Conservation (phyloP, 2,888 invertebrate species). For the Tholera decimalis region DNA sequence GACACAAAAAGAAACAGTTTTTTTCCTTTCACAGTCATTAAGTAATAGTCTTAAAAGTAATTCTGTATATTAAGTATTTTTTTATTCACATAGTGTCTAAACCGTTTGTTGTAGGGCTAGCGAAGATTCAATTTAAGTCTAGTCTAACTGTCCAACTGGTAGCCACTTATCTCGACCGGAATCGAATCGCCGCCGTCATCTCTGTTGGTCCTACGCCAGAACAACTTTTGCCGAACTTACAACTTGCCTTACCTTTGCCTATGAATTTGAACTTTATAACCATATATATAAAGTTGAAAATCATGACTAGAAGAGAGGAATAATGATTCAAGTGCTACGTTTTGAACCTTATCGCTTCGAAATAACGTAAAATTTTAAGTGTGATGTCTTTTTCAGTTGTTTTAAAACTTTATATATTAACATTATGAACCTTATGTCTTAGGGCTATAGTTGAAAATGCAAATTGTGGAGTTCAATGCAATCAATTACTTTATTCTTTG, state of each 20-base stretch:
- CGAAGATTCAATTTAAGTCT: slow-evolving; percentile 37
- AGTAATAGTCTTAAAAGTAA: too few relatives aligned
- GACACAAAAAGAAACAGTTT: too few relatives aligned
- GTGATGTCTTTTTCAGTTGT: slow-evolving; percentile 26
- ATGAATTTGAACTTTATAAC: slow-evolving; percentile 3
- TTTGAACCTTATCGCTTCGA: slow-evolving; percentile 25
- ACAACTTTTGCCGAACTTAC: slow-evolving; percentile 27
- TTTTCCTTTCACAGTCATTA: too few relatives aligned
- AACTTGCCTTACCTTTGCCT: background rate
- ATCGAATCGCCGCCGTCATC: slow-evolving; percentile 49
- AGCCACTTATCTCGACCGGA: slow-evolving; percentile 51
- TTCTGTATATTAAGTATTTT: too few relatives aligned
- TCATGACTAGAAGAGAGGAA: background rate
- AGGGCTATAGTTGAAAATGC: slow-evolving; percentile 9
- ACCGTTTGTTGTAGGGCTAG: slow-evolving; percentile 16
- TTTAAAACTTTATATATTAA: background rate
- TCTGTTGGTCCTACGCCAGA: slow-evolving; percentile 52
- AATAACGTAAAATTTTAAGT: slow-evolving; percentile 37
- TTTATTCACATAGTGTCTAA: background rate
- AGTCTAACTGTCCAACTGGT: slow-evolving; percentile 36
- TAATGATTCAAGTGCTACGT: background rate
- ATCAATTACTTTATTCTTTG: slow-evolving; percentile 32
- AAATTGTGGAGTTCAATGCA: slow-evolving; percentile 13
- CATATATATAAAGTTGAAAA: background rate
- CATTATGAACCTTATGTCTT: slow-evolving; percentile 5